Evolutionary conservation across 2,113 vertebrate species (phyloP).

Genomic region (Miniopterus natalensis): DNA sequence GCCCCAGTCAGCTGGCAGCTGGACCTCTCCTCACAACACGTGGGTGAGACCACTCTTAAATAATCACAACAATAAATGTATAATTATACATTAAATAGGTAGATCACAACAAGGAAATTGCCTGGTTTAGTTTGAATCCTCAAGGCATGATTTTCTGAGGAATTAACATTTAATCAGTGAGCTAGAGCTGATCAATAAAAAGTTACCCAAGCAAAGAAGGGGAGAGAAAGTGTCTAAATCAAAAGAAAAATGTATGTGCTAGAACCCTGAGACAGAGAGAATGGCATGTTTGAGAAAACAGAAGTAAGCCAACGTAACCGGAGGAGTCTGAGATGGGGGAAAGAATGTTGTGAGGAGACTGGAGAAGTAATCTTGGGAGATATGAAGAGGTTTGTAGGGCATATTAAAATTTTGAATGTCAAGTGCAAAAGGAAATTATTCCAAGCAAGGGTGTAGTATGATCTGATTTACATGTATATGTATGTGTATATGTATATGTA

Average conservation of each 20-base stretch:
- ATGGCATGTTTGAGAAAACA: neutral
- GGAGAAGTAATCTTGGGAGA: neutral
- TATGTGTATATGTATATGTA: too few species aligned
- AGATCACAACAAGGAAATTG: neutral
- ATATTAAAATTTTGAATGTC: slow-evolving; percentile 11
- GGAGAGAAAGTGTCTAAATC: neutral
- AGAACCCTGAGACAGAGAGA: neutral
- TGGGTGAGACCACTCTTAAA: neutral
- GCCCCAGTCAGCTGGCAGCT: neutral
- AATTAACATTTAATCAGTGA: neutral
- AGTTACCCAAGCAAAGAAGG: neutral
- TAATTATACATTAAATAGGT: neutral
- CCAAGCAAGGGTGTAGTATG: neutral
- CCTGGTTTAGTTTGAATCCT: neutral
- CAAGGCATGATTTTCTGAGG: neutral
- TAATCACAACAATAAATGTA: neutral
- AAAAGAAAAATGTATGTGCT: neutral
- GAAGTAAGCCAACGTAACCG: neutral
- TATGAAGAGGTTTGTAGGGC: neutral
- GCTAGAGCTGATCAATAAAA: neutral
- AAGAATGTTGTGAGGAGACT: neutral
- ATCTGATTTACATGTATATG: neutral
- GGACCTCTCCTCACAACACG: neutral
- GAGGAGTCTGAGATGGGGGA: neutral
- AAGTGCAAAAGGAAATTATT: slow-evolving; percentile 33